Base-by-base conservation (phyloP, 2,113 vertebrate genomes). In the Lonchura striata region DNA sequence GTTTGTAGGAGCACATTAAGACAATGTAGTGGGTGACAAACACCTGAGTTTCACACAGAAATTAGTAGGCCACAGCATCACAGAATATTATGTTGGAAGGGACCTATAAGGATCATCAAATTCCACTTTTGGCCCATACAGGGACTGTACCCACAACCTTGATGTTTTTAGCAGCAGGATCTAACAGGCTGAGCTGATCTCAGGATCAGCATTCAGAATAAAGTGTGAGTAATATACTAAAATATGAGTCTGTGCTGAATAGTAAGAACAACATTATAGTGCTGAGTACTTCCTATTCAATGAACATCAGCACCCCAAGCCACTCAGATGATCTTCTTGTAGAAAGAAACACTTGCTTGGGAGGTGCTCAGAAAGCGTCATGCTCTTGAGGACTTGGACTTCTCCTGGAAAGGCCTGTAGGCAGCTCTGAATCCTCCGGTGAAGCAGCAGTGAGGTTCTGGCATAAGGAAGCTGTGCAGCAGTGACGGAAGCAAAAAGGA, bases 381-480 rank as follows among this genome's bases (percentile, higher is more conserved):
- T 9, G 22, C 39, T 31, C 39, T 20, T 64, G 28, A 64, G 14
- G 3, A 64, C 41, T 14, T 31, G 28, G 13, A 41, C 41, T 41
- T 41, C 11, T 41, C 19, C 27, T 63, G 39, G 14, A 41, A 42
- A 37, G 39, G 60, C 19, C 60, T 63, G 37, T 6, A 42, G 13
- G 39, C 60, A 41, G 27, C 27, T 63, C 13, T 41, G 13, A 30
- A 21, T 21, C 28, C 61, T 22, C 20, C 50, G 10, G 6, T 50
- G 47, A 69, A n/a, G n/a, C 25, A 69, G n/a, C 46, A 50, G 4
- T 3, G 3, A 50, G 47, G n/a, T 30, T 4, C 13, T 30, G 19
- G n/a, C 9, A 22, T 4, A 17, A 61, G 17, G 19, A 16, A 0
- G 2, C 47, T 50, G n/a, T 9, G 19, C 11, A 50, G 14, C 7